phyloP scores from a whole-genome alignment of 2,888 invertebrate genomes.

The Trimorus sp. region DNA sequence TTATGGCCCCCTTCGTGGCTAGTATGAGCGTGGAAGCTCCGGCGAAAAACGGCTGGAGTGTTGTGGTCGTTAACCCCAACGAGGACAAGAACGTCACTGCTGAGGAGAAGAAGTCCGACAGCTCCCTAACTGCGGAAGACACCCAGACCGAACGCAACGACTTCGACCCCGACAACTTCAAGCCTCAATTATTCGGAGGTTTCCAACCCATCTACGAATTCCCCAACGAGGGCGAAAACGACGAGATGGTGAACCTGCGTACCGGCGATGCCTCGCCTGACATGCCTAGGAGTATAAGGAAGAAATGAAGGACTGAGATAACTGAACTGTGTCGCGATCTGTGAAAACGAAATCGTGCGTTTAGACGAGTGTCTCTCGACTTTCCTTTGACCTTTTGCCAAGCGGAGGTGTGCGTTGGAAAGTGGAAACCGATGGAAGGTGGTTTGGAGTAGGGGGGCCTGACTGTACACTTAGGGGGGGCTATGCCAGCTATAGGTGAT shows the following conservation, averaged over 20 bases:
- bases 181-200: constrained; percentile 87
- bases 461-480: too few species aligned
- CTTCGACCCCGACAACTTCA: constrained; percentile 86
- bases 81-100: constrained; percentile 41
- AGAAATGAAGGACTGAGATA: constrained; percentile 34
- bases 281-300: constrained; percentile 58
- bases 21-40: constrained; percentile 85
- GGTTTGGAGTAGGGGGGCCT: too few species aligned
- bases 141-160: constrained; percentile 75
- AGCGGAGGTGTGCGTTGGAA: not conserved
- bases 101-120: constrained; percentile 69
- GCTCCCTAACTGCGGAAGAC: constrained; percentile 67
- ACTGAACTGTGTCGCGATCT: not conserved
- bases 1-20: constrained; percentile 87
- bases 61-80: constrained; percentile 78
- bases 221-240: constrained; percentile 70
- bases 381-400: constrained; percentile 45
- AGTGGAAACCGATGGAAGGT: too few species aligned
- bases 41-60: constrained; percentile 85
- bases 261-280: constrained; percentile 28
- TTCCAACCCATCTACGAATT: constrained; percentile 87
- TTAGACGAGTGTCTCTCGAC: constrained; percentile 18
- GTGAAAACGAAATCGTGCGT: constrained; percentile 19
- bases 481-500: too few species aligned
- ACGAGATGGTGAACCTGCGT: constrained; percentile 27